Conservation (phyloP, 2,888 invertebrate species). For the Brachyopa scutellaris region DNA sequence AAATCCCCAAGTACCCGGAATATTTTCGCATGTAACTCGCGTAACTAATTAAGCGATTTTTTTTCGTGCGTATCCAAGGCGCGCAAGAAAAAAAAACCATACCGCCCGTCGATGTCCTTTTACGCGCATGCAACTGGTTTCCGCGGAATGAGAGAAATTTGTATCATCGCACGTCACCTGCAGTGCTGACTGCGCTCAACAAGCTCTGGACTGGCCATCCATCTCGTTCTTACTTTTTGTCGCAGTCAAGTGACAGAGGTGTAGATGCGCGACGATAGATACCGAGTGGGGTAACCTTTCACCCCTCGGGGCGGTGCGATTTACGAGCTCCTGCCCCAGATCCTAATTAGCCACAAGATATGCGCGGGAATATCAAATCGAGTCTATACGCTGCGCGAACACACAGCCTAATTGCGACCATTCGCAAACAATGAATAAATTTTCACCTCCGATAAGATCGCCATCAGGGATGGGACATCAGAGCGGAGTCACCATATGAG, state of each 20-base stretch:
- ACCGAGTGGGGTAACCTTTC: slow-evolving; percentile 67
- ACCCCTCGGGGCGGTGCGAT: slow-evolving; percentile 68
- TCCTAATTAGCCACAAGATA: slow-evolving; percentile 65
- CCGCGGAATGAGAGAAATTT: slow-evolving; percentile 67
- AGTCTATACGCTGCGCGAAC: slow-evolving; percentile 1
- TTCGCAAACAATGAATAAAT: slow-evolving; percentile 76
- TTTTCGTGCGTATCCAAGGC: slow-evolving; percentile 31
- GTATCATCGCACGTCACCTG: slow-evolving; percentile 71
- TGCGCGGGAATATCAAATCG: slow-evolving; percentile 33
- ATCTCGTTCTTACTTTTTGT: slow-evolving; percentile 15
- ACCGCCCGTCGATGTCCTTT: slow-evolving; percentile 64
- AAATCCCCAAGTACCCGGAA: slow-evolving; percentile 57
- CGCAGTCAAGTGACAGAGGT: slow-evolving; percentile 36
- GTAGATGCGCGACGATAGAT: slow-evolving; percentile 49
- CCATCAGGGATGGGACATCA: slow-evolving; percentile 54
- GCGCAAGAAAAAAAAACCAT: slow-evolving; percentile 27
- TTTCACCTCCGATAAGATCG: slow-evolving; percentile 77
- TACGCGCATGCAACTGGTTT: slow-evolving; percentile 66
- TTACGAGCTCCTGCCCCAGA: slow-evolving; percentile 64
- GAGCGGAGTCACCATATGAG: slow-evolving; percentile 36
- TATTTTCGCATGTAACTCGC: slow-evolving; percentile 78
- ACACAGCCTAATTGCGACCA: slow-evolving; percentile 59
- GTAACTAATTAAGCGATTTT: slow-evolving; percentile 80
- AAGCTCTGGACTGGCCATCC: background rate
- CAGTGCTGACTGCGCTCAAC: slow-evolving; percentile 29